phyloP scores from a whole-genome alignment of 1,140 invertebrate species.

The Homalodisca vitripennis region DNA sequence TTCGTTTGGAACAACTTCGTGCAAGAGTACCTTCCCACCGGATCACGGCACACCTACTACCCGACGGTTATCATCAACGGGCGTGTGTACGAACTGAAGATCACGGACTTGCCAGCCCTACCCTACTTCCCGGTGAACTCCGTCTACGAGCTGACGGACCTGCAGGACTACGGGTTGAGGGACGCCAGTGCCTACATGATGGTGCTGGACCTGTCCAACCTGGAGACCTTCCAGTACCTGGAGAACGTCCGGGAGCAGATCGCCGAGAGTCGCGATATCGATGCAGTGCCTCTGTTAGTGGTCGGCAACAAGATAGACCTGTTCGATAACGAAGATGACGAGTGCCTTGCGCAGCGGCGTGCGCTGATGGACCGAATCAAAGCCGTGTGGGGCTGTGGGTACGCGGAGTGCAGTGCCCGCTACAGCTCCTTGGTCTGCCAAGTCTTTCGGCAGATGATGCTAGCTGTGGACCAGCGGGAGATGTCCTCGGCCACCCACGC shows the following conservation, averaged over 20 bases:
- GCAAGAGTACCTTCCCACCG: constrained; percentile 75
- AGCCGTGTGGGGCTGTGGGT: constrained; percentile 92
- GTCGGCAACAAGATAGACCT: constrained; percentile 93
- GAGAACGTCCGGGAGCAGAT: constrained; percentile 89
- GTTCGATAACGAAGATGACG: constrained; percentile 46
- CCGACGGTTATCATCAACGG: constrained; percentile 83
- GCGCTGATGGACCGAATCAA: constrained; percentile 89
- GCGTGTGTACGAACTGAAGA: constrained; percentile 81
- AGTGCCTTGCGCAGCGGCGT: constrained; percentile 47
- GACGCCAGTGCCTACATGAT: constrained; percentile 89
- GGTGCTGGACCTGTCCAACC: constrained; percentile 88
- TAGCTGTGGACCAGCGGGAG: constrained; percentile 55
- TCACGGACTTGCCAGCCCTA: constrained; percentile 81
- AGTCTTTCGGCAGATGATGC: constrained; percentile 61
- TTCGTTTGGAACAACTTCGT: constrained; percentile 84
- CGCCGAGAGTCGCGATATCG: constrained; percentile 85
- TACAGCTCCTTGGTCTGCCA: constrained; percentile 73
- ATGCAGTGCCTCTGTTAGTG: constrained; percentile 85
- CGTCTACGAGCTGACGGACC: constrained; percentile 84
- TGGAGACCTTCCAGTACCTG: constrained; percentile 87
- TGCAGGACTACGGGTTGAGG: constrained; percentile 70
- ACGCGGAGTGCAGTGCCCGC: constrained; percentile 92
- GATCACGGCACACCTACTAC: constrained; percentile 73
- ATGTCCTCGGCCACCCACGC: background rate
- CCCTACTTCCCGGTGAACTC: constrained; percentile 81